phyloP scores from a whole-genome alignment of 2,888 invertebrate genomes.

The Eristalis intricaria region DNA sequence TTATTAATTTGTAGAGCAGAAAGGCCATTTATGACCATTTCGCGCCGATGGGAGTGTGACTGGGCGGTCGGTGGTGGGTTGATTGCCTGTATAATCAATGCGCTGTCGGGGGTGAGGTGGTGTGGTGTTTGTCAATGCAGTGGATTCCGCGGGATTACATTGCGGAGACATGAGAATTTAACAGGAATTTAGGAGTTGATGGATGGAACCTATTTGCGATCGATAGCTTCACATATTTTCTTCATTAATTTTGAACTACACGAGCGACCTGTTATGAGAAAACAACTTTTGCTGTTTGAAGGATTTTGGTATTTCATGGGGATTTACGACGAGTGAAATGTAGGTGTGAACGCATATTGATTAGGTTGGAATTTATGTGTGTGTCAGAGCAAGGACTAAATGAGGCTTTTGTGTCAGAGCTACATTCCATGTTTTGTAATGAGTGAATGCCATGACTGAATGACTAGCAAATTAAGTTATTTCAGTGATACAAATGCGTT shows the following conservation, averaged over 20 bases:
- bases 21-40: slow-evolving; percentile 22
- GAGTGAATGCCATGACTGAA: not conserved
- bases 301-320: not conserved
- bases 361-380: not conserved
- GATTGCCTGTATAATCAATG: not conserved
- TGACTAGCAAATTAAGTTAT: no score
- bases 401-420: not conserved
- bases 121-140: slow-evolving; percentile 1
- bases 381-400: not conserved
- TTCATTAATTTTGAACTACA: not conserved
- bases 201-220: not conserved
- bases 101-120: not conserved
- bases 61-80: not conserved
- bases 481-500: not conserved
- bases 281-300: not conserved
- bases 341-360: not conserved
- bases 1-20: slow-evolving; percentile 38
- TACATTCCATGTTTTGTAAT: not conserved
- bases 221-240: not conserved
- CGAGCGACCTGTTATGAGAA: not conserved
- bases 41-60: not conserved
- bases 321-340: not conserved
- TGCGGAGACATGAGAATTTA: not conserved
- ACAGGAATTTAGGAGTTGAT: not conserved
- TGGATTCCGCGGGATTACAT: slow-evolving; percentile 16